Conservation (phyloP, 2,888 invertebrate genomes). For the Serripes groenlandicus region DNA sequence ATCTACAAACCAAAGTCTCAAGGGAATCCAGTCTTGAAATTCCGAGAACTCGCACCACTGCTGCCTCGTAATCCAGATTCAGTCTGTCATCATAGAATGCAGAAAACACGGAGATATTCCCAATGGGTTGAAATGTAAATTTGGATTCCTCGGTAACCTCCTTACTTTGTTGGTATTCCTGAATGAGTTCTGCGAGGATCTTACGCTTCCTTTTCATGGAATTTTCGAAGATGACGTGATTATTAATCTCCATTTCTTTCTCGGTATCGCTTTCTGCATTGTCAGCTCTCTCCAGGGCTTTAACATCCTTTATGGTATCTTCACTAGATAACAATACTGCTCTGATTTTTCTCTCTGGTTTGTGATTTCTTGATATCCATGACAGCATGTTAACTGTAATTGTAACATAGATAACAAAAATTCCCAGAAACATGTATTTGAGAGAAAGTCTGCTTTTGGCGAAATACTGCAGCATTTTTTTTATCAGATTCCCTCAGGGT, state of each 20-base stretch:
- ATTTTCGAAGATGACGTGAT: conserved; percentile 22
- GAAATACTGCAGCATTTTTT: neutral
- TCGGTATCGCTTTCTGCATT: neutral
- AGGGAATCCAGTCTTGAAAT: conserved; percentile 64
- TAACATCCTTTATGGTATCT: neutral
- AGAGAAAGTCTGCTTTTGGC: conserved; percentile 1
- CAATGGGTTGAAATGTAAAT: conserved; percentile 50
- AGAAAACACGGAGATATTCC: conserved; percentile 75
- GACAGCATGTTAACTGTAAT: conserved; percentile 32
- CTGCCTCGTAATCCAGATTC: conserved; percentile 30
- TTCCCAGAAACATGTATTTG: conserved; percentile 36
- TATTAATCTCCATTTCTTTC: conserved; percentile 6
- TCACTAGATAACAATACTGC: neutral
- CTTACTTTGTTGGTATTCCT: conserved; percentile 32
- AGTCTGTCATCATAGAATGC: conserved; percentile 76
- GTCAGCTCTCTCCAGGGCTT: conserved; percentile 6
- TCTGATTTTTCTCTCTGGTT: neutral
- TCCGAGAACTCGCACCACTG: conserved; percentile 69
- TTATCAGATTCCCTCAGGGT: too few species aligned
- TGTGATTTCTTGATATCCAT: conserved; percentile 32
- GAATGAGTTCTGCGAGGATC: conserved; percentile 45
- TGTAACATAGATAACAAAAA: conserved; percentile 47
- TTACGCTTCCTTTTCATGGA: conserved; percentile 38
- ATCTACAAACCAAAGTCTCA: conserved; percentile 70
- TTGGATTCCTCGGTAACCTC: neutral